Evolutionary conservation across 2,888 invertebrate genomes (phyloP), one percentile per base, ranked within the genome.

Genomic region (Drosophila nr. perissopoda): DNA sequence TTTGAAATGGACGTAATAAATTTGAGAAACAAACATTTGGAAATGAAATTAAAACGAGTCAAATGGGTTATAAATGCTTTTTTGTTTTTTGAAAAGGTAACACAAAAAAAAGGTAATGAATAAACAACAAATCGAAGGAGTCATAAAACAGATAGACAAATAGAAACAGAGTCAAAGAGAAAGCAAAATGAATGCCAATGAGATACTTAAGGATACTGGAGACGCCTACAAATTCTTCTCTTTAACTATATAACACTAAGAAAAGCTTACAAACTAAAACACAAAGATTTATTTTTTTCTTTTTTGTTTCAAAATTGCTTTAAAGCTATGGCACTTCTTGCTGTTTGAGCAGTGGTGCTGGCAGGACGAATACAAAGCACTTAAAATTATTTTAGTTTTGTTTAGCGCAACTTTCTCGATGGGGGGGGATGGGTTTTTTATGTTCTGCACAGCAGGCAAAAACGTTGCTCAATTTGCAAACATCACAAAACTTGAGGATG

Each of bases 171-270:
- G 29, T 58, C 2, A 71, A 13, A 58, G 33, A 70, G 65, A 57
- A 56, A 73, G 65, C 71, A 74, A 80, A 76, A 75, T 81, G 89
- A 91, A 90, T 90, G 91, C 91, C 86, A 90, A 91, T 91, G 91
- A 91, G 90, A 88, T 80, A 89, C 78, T 83, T 79, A 72, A 73
- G 57, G 53, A 67, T 81, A 74, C 62, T 67, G 42, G 53, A 81
- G 56, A 74, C 46, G 58, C 49, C 61, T 74, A 53, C 46, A 34
- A 49, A 29, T 57, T 31, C 36, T 51, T 11, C 31, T 53, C 16
- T 52, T 54, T 18, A 73, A 74, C 52, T 27, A 46, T 57, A 65
- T 34, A 64, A 70, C 60, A 67, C 60, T 53, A 60, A 76, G 52
- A 25, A 65, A 11, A 33, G 59, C 79, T 78, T 79, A 78, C 64